A percentile compares a stretch with the other conserved stretches of the same genome.
These are phyloP conservation scores for Oligia fasciuncula DNA, from an alignment of 2,888 invertebrate species.

Conservation along the genomic window DNA sequence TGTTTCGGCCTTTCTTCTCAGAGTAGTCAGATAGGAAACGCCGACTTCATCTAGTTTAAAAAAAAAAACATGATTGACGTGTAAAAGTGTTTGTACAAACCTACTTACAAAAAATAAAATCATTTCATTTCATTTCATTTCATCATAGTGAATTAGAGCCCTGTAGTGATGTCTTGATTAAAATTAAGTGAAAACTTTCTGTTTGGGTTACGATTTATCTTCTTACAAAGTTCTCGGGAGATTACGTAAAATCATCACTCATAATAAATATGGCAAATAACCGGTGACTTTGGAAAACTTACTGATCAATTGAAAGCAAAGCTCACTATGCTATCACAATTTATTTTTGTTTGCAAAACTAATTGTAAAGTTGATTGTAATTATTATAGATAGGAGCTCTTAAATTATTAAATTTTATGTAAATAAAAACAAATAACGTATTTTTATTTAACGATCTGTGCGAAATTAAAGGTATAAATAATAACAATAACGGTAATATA, in stretches of 20 bases:
- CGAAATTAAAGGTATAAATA: background rate
- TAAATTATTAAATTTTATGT: background rate
- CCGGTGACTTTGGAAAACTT: background rate
- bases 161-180: background rate
- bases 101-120: no score
- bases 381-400: no score
- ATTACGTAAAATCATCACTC: background rate
- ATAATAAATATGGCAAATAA: background rate
- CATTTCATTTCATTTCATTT: no score
- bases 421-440: background rate
- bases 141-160: background rate
- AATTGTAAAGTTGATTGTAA: background rate
- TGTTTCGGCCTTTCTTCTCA: no score
- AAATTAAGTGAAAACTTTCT: background rate
- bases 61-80: no score
- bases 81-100: no score
- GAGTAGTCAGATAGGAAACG: no score
- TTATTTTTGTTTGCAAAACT: background rate
- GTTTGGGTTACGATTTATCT: slow-evolving; percentile 8
- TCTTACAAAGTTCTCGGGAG: background rate
- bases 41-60: no score
- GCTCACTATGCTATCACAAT: background rate
- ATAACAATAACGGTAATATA: background rate
- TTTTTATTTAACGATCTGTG: no score
- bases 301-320: background rate